Evolutionary conservation across 2,113 vertebrate species (phyloP), one percentile per base, ranked within the genome.

Genomic region (Percopsis transmontana): DNA sequence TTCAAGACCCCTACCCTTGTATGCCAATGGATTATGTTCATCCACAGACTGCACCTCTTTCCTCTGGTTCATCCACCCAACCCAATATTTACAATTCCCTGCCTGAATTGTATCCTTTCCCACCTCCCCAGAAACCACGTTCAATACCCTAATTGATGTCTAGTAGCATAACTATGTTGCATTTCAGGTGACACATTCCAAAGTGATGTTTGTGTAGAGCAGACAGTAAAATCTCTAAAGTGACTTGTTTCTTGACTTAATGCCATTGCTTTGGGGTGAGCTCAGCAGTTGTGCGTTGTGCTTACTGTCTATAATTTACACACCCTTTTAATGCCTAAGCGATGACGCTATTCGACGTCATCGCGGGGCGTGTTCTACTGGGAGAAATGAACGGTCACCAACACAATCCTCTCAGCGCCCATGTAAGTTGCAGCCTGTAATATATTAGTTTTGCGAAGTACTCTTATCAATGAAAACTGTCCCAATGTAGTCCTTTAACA

Each of bases 331-430:
- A n/a, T n/a, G n/a, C n/a, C n/a, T n/a, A n/a, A n/a, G n/a, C n/a
- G n/a, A n/a, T n/a, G n/a, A 87, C 88, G 88, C 85, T 72, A 64
- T 77, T 12, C 91, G 91, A 90, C 91, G 92, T 93, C 90, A 93
- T 66, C 81, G 89, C 87, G 90, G 91, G 87, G 85, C 85, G 92
- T 92, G 90, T 87, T 78, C 83, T 80, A 58, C 76, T 82, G 70
- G 83, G 71, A 91, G 91, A 90, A 84, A 89, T 92, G 90, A 91
- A 90, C 91, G 89, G 85, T 90, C 90, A 91, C 88, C 91, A 85
- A 88, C 88, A 89, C 88, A 83, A 85, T 85, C 85, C 86, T 89
- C 85, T 88, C 82, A 87, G 88, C 87, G 82, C 81, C 77, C 85
- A 86, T 73, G 92, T 93, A 91, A 92, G 91, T 92, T 88, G 5